These are phyloP conservation scores for Myxocyprinus asiaticus DNA, from an alignment of 2,113 vertebrate species.

Conservation along the genomic window DNA sequence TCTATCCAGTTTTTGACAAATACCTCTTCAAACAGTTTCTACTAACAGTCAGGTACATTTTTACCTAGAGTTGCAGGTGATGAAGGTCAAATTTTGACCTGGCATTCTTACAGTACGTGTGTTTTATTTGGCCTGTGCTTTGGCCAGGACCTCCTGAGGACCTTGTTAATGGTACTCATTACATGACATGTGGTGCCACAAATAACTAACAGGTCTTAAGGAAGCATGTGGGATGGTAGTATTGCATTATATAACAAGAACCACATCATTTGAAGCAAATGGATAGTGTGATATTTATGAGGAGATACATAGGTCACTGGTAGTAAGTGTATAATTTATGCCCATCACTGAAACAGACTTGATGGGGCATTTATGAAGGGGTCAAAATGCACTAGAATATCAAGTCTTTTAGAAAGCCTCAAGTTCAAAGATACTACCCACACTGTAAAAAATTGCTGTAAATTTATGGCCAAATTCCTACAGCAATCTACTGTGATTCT, in stretches of 20 bases:
- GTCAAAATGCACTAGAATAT: slow-evolving; percentile 8
- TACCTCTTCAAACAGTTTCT: neutral
- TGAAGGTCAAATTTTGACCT: neutral
- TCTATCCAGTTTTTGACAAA: neutral
- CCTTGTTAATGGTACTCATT: slow-evolving; percentile 13
- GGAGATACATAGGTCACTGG: slow-evolving; percentile 20
- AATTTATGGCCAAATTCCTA: no score
- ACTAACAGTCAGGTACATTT: neutral
- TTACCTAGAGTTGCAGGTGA: no score
- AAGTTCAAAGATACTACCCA: no score
- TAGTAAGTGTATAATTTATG: neutral
- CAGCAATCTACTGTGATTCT: no score
- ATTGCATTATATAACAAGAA: slow-evolving; percentile 27
- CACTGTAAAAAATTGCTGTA: no score
- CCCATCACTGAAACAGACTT: slow-evolving; percentile 19
- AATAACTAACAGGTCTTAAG: slow-evolving; percentile 29
- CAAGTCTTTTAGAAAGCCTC: no score
- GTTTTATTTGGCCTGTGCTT: neutral
- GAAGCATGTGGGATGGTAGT: neutral
- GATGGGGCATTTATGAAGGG: slow-evolving; percentile 27
- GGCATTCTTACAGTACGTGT: neutral
- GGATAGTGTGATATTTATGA: slow-evolving; percentile 27
- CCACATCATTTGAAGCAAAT: slow-evolving; percentile 14
- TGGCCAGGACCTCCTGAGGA: neutral
- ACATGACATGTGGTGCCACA: slow-evolving; percentile 12